Conservation (phyloP, 1,140 invertebrate species). For the Hydropsyche tenuis region DNA sequence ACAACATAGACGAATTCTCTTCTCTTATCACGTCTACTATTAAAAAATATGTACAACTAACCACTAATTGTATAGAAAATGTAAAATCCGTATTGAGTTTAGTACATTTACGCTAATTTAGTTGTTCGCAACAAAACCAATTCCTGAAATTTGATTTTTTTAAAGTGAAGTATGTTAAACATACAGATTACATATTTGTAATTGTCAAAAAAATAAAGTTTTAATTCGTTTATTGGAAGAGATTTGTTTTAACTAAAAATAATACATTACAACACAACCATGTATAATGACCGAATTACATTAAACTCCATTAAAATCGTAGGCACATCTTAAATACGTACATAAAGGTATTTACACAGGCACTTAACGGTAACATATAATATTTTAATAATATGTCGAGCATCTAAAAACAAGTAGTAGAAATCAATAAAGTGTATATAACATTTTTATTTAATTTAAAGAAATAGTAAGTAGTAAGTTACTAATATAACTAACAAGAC, state of each 20-base stretch:
- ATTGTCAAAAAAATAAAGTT: constrained; percentile 39
- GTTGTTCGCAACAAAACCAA: no score
- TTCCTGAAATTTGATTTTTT: not conserved
- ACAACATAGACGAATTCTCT: no score
- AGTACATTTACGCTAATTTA: constrained; percentile 7
- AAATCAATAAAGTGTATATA: no score
- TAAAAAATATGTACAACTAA: not conserved
- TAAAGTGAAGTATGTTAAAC: constrained; percentile 6
- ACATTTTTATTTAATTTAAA: no score
- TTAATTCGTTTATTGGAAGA: constrained; percentile 42
- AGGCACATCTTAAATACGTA: not conserved
- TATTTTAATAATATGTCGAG: not conserved
- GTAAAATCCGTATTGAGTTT: not conserved
- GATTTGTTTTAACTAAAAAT: no score
- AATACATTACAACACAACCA: no score
- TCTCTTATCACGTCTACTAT: not conserved
- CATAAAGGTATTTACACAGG: not conserved
- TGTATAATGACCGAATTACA: no score
- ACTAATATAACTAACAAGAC: no score
- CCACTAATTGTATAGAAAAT: constrained; percentile 18
- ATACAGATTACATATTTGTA: not conserved
- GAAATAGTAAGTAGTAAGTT: no score
- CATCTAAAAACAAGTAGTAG: not conserved
- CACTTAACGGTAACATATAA: not conserved
- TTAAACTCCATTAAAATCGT: not conserved